A percentile compares a stretch with the other conserved stretches of the same genome.
These are phyloP conservation scores for Stenopsyche tienmushanensis DNA, from an alignment of 1,140 invertebrate species.

Conservation along the genomic window DNA sequence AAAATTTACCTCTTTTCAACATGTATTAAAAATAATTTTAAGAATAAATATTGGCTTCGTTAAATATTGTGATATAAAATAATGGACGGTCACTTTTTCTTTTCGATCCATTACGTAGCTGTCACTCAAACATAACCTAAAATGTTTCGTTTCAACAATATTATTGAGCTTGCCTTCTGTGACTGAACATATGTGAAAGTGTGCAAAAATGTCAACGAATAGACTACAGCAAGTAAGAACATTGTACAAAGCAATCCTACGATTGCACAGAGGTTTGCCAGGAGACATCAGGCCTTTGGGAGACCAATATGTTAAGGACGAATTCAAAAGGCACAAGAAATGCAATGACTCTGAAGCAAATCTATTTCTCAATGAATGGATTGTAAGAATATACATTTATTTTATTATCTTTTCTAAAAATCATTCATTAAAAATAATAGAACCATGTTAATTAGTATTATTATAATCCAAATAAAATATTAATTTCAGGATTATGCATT, in stretches of 20 bases:
- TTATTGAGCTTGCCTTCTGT: too few species aligned
- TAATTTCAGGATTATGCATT: constrained; percentile 71
- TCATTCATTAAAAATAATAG: background rate
- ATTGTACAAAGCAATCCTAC: constrained; percentile 87
- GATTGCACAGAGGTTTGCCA: constrained; percentile 81
- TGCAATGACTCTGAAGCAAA: constrained; percentile 68
- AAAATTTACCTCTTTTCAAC: too few species aligned
- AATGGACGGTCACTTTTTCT: too few species aligned
- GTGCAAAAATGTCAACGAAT: too few species aligned
- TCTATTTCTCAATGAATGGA: constrained; percentile 87
- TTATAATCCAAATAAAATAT: too few species aligned
- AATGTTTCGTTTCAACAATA: too few species aligned
- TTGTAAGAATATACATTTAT: constrained; percentile 60
- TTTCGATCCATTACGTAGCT: too few species aligned
- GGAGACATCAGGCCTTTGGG: constrained; percentile 72
- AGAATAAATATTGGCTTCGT: too few species aligned
- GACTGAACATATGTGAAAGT: too few species aligned
- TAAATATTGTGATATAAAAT: too few species aligned
- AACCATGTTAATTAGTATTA: background rate
- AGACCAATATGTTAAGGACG: constrained; percentile 82
- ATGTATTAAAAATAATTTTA: too few species aligned
- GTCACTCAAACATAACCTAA: too few species aligned
- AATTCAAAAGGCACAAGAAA: constrained; percentile 85
- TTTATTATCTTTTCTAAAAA: background rate
- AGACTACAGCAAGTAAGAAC: constrained; percentile 62